Evolutionary conservation across 2,797 vertebrate species (phyloP), one percentile per base, ranked within the genome.

Genomic region (Ptychobarbus kaznakovi): DNA sequence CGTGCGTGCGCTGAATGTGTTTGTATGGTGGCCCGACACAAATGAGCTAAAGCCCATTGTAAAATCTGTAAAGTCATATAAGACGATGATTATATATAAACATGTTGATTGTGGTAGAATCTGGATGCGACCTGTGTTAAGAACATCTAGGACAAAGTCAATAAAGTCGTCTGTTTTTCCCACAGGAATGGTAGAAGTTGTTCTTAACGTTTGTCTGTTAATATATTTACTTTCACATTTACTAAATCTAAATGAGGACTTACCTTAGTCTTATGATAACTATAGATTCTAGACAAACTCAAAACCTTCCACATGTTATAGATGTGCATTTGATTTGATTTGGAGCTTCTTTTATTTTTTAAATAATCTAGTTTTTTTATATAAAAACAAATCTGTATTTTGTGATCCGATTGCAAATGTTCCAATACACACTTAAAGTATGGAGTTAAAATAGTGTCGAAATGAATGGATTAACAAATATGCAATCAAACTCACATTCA

Each of bases 121-220:
- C 90, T 91, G 91, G 89, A 89, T 92, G 89, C 32, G 88, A 94
- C 58, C 85, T 93, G 87, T 91, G 85, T 91, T 79, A 88, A 84
- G 90, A 94, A 93, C 93, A 90, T 91, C 90, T 94, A 93, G 90
- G 86, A 89, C 90, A 92, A 92, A 56, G 89, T 88, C 88, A 93
- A 94, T 93, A 92, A 91, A 76, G 66, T 88, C 85, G 3, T 84
- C 83, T 89, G 89, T 91, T 90, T 93, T 88, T 92, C 87, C 86
- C 87, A 88, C 90, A 61, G n/a, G 25, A 82, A 74, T 28, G 82
- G 81, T 38, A 25, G 80, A 80, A 72, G 84, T 84, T 46, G 61
- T 86, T 80, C 42, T 66, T 4, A 12, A 42, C 7, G 6, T 18
- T 86, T 83, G 69, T 85, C 70, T 72, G 3, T 28, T 6, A 25